phyloP scores from a whole-genome alignment of 2,888 invertebrate species.

The Oxycera nigricornis region DNA sequence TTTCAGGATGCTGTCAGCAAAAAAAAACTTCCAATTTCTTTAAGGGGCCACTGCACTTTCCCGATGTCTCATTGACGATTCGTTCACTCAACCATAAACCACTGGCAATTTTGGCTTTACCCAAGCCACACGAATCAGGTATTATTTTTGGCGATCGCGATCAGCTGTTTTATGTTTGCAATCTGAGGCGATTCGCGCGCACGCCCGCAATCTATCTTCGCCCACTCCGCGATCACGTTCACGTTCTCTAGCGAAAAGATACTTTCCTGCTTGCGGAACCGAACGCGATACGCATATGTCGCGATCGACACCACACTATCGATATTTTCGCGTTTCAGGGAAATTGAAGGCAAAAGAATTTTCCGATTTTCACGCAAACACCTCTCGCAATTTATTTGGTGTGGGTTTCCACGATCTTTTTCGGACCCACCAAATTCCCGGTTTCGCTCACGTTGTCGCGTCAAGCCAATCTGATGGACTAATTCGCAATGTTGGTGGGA shows the following conservation, averaged over 20 bases:
- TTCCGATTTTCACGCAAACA: background rate
- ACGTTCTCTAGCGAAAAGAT: background rate
- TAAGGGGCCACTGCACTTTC: background rate
- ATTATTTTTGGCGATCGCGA: slow-evolving; percentile 29
- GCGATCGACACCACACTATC: background rate
- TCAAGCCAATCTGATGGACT: background rate
- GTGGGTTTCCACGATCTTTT: background rate
- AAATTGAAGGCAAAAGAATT: background rate
- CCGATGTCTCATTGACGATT: background rate
- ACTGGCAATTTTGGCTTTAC: background rate
- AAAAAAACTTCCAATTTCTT: background rate
- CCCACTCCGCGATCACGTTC: background rate
- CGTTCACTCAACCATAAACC: slow-evolving; percentile 1
- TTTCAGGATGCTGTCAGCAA: too few species aligned
- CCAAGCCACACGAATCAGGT: background rate
- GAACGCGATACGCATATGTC: background rate
- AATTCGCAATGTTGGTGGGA: background rate
- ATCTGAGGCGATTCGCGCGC: background rate
- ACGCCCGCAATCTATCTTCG: background rate
- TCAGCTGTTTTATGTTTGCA: slow-evolving; percentile 33
- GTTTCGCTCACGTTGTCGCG: too few species aligned
- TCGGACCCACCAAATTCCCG: too few species aligned
- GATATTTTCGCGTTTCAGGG: background rate
- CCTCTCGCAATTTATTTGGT: background rate
- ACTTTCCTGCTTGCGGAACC: background rate